Evolutionary conservation across 2,888 invertebrate genomes (phyloP).

Genomic region (Philopedon plagiatum): DNA sequence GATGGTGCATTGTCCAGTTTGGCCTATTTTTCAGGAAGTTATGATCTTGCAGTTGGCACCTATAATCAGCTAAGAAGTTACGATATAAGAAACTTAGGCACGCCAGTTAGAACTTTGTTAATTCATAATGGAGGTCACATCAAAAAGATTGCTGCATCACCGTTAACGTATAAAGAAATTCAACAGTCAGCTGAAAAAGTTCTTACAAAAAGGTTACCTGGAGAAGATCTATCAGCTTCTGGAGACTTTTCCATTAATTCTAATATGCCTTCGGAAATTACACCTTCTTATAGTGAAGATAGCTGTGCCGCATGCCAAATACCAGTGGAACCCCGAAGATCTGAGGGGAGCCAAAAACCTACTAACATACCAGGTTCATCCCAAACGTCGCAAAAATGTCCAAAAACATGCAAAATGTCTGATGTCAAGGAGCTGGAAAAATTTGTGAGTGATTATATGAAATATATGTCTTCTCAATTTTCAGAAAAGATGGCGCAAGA

Average conservation of each 20-base stretch:
- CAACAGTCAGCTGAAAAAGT: not conserved
- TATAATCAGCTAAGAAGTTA: constrained; percentile 56
- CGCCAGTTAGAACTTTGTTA: constrained; percentile 54
- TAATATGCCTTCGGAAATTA: constrained; percentile 21
- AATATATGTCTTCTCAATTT: constrained; percentile 45
- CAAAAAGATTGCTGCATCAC: constrained; percentile 55
- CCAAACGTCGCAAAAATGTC: not conserved
- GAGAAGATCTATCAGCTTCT: constrained; percentile 50
- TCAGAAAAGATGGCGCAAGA: constrained; percentile 55
- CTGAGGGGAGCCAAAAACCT: not conserved
- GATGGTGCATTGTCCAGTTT: constrained; percentile 55
- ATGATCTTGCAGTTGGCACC: constrained; percentile 56
- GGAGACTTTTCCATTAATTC: constrained; percentile 54
- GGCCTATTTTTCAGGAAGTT: constrained; percentile 51
- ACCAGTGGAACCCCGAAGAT: too few species aligned
- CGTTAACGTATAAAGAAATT: constrained; percentile 19
- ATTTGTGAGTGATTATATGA: constrained; percentile 51
- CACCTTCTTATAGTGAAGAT: not conserved
- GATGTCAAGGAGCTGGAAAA: constrained; percentile 52
- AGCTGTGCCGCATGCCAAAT: not conserved
- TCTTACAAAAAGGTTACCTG: constrained; percentile 19
- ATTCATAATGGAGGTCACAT: constrained; percentile 53
- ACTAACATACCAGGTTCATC: not conserved
- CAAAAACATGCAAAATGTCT: constrained; percentile 19
- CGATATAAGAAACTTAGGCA: constrained; percentile 56